Conservation (phyloP, 2,797 vertebrate species). For the Typhlichthys subterraneus region DNA sequence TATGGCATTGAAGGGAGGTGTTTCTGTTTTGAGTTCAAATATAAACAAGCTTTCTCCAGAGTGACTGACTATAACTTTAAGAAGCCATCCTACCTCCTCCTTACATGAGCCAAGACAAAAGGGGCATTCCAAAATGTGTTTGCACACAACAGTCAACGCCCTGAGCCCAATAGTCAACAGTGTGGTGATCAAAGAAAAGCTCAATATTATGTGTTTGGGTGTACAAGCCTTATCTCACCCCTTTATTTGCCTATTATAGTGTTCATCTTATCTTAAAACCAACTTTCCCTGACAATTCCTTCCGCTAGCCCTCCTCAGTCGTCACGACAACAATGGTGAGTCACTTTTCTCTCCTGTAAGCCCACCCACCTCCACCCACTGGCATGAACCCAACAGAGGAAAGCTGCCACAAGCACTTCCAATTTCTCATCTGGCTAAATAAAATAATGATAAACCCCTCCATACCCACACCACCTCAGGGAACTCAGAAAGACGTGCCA, state of each 20-base stretch:
- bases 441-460: constrained; percentile 10
- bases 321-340: constrained; percentile 53
- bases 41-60: too few relatives aligned
- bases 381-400: constrained; percentile 9
- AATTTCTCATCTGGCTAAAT: constrained; percentile 11
- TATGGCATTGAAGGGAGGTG: too few relatives aligned
- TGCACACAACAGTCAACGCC: constrained; percentile 58
- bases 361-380: constrained; percentile 12
- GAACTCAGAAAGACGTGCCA: neutral
- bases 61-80: too few relatives aligned
- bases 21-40: too few relatives aligned
- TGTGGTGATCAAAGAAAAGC: constrained; percentile 36
- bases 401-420: constrained; percentile 1
- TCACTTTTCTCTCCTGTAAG: constrained; percentile 37
- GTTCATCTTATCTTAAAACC: neutral
- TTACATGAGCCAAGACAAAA: constrained; percentile 11
- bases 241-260: neutral
- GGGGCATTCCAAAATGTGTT: constrained; percentile 43
- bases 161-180: constrained; percentile 2
- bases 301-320: constrained; percentile 22
- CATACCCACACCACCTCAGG: too few relatives aligned
- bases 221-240: neutral
- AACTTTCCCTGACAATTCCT: constrained; percentile 18
- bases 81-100: neutral
- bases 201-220: constrained; percentile 22